These are phyloP conservation scores for Nemotelus nigrinus DNA, from an alignment of 2,888 invertebrate species.

Conservation along the genomic window DNA sequence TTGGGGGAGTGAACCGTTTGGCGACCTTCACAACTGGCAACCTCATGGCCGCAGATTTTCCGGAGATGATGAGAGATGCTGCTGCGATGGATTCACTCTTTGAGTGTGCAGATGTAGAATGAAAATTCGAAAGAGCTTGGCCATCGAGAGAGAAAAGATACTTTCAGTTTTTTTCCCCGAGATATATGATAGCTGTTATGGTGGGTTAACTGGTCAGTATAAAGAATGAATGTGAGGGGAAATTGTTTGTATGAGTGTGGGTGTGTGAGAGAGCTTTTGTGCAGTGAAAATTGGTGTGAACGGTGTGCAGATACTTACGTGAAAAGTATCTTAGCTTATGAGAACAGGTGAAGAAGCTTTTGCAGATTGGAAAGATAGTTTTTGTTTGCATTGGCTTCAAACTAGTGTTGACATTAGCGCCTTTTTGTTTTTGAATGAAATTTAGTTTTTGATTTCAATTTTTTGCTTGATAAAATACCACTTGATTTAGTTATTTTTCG, in stretches of 20 bases:
- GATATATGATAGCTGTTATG: too few species aligned
- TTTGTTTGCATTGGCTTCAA: background rate
- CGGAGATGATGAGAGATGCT: constrained; percentile 20
- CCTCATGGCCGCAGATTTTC: constrained; percentile 2
- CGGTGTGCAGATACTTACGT: background rate
- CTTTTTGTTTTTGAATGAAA: too few species aligned
- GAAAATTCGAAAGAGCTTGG: too few species aligned
- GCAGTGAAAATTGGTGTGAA: background rate
- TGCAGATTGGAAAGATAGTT: constrained; percentile 20
- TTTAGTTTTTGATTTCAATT: too few species aligned
- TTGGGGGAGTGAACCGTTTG: constrained; percentile 40
- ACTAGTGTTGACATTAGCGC: too few species aligned
- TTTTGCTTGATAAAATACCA: too few species aligned
- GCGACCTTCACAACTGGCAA: constrained; percentile 20
- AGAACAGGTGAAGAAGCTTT: constrained; percentile 1
- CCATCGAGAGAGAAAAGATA: background rate
- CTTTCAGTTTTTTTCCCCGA: too few species aligned
- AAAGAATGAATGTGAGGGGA: background rate
- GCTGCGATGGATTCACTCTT: background rate
- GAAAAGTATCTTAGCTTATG: background rate
- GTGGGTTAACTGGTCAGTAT: background rate
- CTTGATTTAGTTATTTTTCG: too few species aligned
- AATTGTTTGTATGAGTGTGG: too few species aligned
- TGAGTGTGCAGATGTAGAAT: too few species aligned
- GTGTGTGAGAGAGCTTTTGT: constrained; percentile 5